Evolutionary conservation across 1,140 invertebrate species (phyloP).

Genomic region (Monomorium pharaonis): DNA sequence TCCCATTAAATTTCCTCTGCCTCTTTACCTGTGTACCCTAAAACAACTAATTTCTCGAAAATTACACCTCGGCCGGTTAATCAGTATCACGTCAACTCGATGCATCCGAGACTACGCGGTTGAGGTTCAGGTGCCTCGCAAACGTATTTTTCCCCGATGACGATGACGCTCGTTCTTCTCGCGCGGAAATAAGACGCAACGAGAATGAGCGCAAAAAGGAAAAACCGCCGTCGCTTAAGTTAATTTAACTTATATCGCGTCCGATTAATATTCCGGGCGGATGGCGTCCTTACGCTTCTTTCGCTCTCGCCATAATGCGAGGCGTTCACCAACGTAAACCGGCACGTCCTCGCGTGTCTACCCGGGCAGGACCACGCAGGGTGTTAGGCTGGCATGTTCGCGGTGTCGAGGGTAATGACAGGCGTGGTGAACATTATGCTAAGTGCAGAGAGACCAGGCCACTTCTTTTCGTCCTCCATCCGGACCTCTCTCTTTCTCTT

Average conservation of each 20-base stretch:
- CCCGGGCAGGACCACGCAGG: constrained; percentile 42
- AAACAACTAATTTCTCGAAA: constrained; percentile 19
- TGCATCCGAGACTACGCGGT: not conserved
- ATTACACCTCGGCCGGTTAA: constrained; percentile 7
- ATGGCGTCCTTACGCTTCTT: constrained; percentile 21
- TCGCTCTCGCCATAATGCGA: constrained; percentile 30
- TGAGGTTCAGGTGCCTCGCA: not conserved
- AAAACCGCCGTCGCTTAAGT: constrained; percentile 41
- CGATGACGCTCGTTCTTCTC: constrained; percentile 15
- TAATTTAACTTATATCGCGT: constrained; percentile 61
- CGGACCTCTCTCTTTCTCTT: not conserved
- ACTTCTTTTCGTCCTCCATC: constrained; percentile 53
- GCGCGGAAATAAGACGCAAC: constrained; percentile 47
- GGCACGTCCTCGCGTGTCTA: constrained; percentile 69
- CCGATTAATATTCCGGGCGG: constrained; percentile 64
- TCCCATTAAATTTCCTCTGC: not conserved
- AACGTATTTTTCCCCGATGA: constrained; percentile 16
- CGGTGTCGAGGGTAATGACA: constrained; percentile 76
- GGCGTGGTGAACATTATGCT: constrained; percentile 77
- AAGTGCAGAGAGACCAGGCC: constrained; percentile 65
- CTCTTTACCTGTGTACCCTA: not conserved
- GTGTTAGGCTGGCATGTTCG: constrained; percentile 73
- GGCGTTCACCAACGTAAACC: constrained; percentile 43
- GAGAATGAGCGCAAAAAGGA: constrained; percentile 1
- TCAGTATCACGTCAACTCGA: not conserved